These are phyloP conservation scores for Exephanes ischioxanthus DNA, from an alignment of 2,888 invertebrate species.

Conservation along the genomic window DNA sequence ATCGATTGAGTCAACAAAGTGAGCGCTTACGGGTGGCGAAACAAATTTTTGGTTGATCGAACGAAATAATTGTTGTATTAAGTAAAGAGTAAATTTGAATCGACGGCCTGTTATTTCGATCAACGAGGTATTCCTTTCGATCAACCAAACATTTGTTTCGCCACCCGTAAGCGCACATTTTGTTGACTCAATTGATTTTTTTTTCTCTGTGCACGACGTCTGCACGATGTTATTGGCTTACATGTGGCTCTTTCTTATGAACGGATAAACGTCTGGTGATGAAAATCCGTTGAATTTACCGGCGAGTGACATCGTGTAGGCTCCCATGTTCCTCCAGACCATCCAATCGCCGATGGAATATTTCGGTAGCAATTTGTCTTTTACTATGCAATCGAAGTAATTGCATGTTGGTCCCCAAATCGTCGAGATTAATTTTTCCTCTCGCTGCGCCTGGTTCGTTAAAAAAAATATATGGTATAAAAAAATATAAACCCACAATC, in stretches of 20 bases:
- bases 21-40: too few relatives aligned
- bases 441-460: slow-evolving; percentile 62
- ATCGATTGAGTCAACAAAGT: too few relatives aligned
- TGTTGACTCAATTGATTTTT: too few relatives aligned
- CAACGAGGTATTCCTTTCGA: too few relatives aligned
- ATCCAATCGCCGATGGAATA: slow-evolving; percentile 88
- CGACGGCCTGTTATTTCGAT: too few relatives aligned
- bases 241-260: slow-evolving; percentile 82
- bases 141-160: too few relatives aligned
- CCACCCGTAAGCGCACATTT: too few relatives aligned
- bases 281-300: slow-evolving; percentile 88
- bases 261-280: slow-evolving; percentile 83
- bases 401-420: slow-evolving; percentile 90
- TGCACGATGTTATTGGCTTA: slow-evolving; percentile 65
- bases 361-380: slow-evolving; percentile 85
- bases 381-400: slow-evolving; percentile 86
- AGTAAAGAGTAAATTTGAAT: too few relatives aligned
- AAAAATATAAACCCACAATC: background rate
- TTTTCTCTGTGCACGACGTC: too few relatives aligned
- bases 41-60: too few relatives aligned
- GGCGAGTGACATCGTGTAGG: slow-evolving; percentile 86
- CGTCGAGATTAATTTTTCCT: slow-evolving; percentile 75
- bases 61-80: too few relatives aligned
- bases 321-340: slow-evolving; percentile 88
- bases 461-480: background rate